phyloP scores from a whole-genome alignment of 2,888 invertebrate genomes.

The Allophyes oxyacanthae region DNA sequence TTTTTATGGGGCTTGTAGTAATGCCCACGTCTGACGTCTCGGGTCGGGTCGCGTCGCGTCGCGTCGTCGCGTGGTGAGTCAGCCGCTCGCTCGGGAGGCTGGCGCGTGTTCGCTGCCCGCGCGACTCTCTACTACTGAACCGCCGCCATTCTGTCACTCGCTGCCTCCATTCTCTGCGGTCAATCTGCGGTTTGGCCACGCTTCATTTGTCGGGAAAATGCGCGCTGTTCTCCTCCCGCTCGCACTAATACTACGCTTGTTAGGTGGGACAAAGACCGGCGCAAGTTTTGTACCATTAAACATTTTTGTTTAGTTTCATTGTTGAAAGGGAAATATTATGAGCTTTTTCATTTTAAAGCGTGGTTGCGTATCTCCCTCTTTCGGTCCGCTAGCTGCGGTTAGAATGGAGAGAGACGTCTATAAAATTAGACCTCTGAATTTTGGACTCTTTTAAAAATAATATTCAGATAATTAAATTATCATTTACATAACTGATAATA shows the following conservation, averaged over 20 bases:
- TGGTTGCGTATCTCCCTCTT: conserved; percentile 73
- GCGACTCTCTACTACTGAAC: conserved; percentile 84
- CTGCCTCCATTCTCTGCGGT: conserved; percentile 89
- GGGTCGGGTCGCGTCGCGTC: conserved; percentile 23
- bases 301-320: conserved; percentile 87
- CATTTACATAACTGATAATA: conserved; percentile 1
- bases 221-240: conserved; percentile 75
- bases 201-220: conserved; percentile 90
- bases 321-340: conserved; percentile 86
- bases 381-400: conserved; percentile 63
- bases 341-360: conserved; percentile 82
- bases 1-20: conserved; percentile 50
- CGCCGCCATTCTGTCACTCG: conserved; percentile 89
- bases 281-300: conserved; percentile 85
- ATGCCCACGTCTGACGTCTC: conserved; percentile 32
- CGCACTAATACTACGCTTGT: conserved; percentile 50
- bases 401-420: conserved; percentile 68
- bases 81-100: conserved; percentile 50
- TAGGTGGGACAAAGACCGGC: conserved; percentile 72
- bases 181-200: conserved; percentile 89
- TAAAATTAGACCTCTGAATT: conserved; percentile 49
- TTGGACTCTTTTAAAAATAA: conserved; percentile 7
- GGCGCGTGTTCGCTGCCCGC: conserved; percentile 81
- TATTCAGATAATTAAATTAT: neutral
- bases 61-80: conserved; percentile 52